Percentiles rank a stretch among this genome's conserved stretches.
phyloP scores from a whole-genome alignment of 1,140 invertebrate genomes.

The Lutraria rhynchaena region DNA sequence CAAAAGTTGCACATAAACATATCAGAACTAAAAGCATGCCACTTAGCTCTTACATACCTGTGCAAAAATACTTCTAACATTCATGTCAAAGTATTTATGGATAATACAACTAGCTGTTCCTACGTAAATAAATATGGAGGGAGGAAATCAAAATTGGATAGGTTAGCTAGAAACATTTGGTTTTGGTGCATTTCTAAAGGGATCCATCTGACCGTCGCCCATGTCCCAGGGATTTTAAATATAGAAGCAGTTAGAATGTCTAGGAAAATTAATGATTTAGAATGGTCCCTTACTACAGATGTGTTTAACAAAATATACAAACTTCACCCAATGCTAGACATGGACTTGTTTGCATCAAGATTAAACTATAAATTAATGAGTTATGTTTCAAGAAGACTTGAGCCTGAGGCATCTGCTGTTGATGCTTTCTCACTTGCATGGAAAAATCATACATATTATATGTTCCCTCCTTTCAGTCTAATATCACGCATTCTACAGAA shows the following conservation, averaged over 20 bases:
- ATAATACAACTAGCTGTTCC: conserved; percentile 24
- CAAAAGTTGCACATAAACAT: conserved; percentile 18
- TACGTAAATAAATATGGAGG: conserved; percentile 14
- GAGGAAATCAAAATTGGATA: neutral
- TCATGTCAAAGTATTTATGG: neutral
- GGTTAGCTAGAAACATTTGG: conserved; percentile 12
- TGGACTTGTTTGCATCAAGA: conserved; percentile 23
- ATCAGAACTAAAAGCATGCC: conserved; percentile 9
- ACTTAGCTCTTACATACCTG: neutral
- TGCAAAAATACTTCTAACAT: neutral
- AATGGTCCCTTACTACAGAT: neutral
- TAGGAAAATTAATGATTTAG: conserved; percentile 6
- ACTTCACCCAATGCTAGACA: neutral
- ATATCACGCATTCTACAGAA: conserved; percentile 35
- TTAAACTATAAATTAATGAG: neutral
- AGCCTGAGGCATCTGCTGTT: neutral
- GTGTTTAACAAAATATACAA: neutral
- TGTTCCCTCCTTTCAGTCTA: conserved; percentile 60
- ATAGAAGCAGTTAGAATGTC: conserved; percentile 9
- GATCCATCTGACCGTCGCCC: conserved; percentile 5
- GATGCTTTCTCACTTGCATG: conserved; percentile 56
- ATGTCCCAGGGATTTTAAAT: conserved; percentile 4
- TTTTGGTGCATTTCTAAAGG: conserved; percentile 26
- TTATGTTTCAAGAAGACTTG: conserved; percentile 13
- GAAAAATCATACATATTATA: conserved; percentile 31